Evolutionary conservation across 1,140 invertebrate genomes (phyloP).

Genomic region (Drosophila kepulauana): DNA sequence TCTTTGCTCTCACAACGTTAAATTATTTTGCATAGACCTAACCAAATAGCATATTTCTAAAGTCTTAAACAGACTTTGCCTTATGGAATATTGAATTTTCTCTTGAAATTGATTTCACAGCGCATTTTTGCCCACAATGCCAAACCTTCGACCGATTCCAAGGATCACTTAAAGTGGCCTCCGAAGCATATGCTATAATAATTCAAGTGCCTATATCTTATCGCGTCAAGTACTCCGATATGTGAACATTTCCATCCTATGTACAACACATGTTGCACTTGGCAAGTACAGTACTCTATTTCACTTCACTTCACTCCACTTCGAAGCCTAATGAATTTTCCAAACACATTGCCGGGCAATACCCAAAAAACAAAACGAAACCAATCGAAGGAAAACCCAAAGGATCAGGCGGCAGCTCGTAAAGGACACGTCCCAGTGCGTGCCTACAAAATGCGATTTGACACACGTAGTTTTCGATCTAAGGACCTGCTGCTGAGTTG

Average conservation of each 20-base stretch:
- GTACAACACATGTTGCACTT: constrained; percentile 47
- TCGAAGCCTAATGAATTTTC: constrained; percentile 38
- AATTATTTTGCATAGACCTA: not conserved
- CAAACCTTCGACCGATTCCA: not conserved
- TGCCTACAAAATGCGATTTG: constrained; percentile 29
- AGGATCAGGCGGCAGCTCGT: not conserved
- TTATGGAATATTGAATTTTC: not conserved
- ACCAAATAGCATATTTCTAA: not conserved
- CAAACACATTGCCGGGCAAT: constrained; percentile 44
- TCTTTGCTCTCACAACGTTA: too few species aligned
- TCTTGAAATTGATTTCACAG: constrained; percentile 31
- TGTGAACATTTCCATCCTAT: constrained; percentile 9
- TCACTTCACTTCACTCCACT: not conserved
- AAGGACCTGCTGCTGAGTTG: constrained; percentile 11
- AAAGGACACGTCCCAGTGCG: constrained; percentile 49
- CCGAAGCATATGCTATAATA: constrained; percentile 20
- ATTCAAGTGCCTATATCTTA: constrained; percentile 36
- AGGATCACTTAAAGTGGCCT: constrained; percentile 20
- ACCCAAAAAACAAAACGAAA: constrained; percentile 17
- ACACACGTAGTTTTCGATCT: constrained; percentile 7
- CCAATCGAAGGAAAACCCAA: constrained; percentile 29
- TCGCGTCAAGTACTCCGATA: constrained; percentile 20
- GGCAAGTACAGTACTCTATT: constrained; percentile 30
- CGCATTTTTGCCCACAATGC: not conserved
- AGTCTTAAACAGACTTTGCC: not conserved